phyloP scores from a whole-genome alignment of 2,113 vertebrate species.

The Proterorhinus semilunaris region DNA sequence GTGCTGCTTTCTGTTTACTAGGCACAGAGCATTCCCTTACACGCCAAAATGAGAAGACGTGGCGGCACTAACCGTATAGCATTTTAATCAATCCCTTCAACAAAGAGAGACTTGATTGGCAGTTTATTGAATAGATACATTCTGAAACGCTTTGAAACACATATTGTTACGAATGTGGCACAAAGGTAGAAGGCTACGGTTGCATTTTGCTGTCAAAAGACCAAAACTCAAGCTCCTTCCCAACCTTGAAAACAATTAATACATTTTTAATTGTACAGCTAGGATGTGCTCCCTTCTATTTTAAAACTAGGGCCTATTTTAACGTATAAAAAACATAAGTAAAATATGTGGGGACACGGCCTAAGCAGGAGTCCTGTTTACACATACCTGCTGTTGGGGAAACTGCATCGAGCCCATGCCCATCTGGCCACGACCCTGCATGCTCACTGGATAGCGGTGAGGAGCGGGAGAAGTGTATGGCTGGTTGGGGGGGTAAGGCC shows the following conservation, averaged over 20 bases:
- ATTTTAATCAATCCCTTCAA: conserved; percentile 17
- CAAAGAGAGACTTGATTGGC: conserved; percentile 6
- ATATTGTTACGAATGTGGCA: no score
- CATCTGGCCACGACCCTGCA: conserved; percentile 87
- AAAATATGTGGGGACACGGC: neutral
- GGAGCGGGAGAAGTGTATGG: conserved; percentile 86
- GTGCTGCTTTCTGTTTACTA: conserved; percentile 42
- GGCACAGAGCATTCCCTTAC: conserved; percentile 30
- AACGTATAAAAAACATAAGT: no score
- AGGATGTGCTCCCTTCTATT: no score
- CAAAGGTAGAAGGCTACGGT: no score
- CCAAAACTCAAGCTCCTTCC: no score
- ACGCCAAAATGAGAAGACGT: conserved; percentile 7
- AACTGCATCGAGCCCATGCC: conserved; percentile 90
- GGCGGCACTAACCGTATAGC: conserved; percentile 3
- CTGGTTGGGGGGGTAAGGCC: conserved; percentile 86
- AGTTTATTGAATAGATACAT: neutral
- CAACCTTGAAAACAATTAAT: no score
- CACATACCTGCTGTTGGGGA: conserved; percentile 90
- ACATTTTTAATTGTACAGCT: no score
- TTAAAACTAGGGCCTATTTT: no score
- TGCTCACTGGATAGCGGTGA: conserved; percentile 90
- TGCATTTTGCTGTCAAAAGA: no score
- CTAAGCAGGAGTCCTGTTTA: neutral
- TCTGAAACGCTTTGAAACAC: neutral